phyloP scores from a whole-genome alignment of 1,140 invertebrate species.

The Nasonia giraulti region DNA sequence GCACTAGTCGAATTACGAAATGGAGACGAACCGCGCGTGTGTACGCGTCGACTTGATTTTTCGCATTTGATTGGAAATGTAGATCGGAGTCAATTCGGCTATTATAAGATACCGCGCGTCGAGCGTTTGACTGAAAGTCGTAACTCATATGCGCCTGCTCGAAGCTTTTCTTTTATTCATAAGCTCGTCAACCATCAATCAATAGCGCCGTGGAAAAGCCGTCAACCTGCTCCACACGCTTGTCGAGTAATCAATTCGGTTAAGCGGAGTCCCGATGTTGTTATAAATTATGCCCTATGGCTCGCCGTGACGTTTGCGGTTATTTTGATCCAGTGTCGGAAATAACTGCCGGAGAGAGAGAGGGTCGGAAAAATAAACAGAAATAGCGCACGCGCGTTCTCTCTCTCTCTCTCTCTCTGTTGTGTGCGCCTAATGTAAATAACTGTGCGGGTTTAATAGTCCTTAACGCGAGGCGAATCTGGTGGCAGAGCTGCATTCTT shows the following conservation, averaged over 20 bases:
- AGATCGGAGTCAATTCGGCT: too few relatives aligned
- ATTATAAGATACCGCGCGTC: too few relatives aligned
- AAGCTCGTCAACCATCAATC: too few relatives aligned
- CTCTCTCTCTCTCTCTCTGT: too few relatives aligned
- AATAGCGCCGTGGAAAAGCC: too few relatives aligned
- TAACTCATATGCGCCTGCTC: too few relatives aligned
- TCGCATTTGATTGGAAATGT: too few relatives aligned
- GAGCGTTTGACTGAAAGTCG: too few relatives aligned
- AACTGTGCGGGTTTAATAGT: constrained; percentile 25
- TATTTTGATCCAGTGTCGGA: neutral
- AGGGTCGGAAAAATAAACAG: neutral
- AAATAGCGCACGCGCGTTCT: neutral
- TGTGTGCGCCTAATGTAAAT: constrained; percentile 10
- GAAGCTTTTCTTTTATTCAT: too few relatives aligned
- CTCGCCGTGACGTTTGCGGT: neutral
- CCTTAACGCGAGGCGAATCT: constrained; percentile 29
- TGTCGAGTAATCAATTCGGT: neutral
- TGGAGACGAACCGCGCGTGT: neutral
- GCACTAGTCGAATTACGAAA: neutral
- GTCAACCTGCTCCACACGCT: too few relatives aligned
- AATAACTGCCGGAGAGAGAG: neutral
- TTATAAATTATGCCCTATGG: neutral
- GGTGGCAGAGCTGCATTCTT: constrained; percentile 42
- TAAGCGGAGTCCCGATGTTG: neutral
- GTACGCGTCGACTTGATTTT: neutral